Percentiles rank a stretch among this genome's conserved stretches.
Conservation (phyloP, 2,797 vertebrate species). For the Poecilia wingei region DNA sequence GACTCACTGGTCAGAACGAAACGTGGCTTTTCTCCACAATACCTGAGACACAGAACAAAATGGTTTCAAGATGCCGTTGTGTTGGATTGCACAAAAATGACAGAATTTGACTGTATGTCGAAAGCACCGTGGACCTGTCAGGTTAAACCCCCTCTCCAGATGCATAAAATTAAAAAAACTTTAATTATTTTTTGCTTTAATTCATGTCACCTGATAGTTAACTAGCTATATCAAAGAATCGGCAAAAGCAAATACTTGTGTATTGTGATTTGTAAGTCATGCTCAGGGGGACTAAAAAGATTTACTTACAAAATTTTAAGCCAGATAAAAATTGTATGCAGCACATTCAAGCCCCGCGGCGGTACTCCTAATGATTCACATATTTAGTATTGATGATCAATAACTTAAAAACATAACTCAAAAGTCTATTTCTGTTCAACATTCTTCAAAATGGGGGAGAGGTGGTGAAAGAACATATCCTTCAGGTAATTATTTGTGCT, state of each 20-base stretch:
- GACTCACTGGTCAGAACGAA: constrained; percentile 66
- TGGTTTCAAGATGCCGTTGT: not conserved
- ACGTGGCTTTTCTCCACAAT: constrained; percentile 77
- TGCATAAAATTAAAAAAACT: not conserved
- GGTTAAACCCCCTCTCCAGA: not conserved
- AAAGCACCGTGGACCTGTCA: not conserved
- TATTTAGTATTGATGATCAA: not conserved
- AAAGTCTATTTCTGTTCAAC: not conserved
- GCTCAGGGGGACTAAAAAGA: not conserved
- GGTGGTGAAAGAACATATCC: not conserved
- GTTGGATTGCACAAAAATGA: not conserved
- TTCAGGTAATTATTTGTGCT: not conserved
- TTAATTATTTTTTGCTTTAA: not conserved
- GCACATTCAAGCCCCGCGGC: not conserved
- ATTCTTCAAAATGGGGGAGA: not conserved
- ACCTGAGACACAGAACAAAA: constrained; percentile 62
- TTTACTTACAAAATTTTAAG: not conserved
- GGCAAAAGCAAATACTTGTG: not conserved
- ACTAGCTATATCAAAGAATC: not conserved
- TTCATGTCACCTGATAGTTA: not conserved
- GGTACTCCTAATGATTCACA: not conserved
- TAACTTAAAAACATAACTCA: not conserved
- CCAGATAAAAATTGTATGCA: not conserved
- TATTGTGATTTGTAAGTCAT: not conserved
- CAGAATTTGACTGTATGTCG: not conserved